These are phyloP conservation scores for Phalacrocorax carbo DNA, from an alignment of 2,113 vertebrate species.

Conservation along the genomic window DNA sequence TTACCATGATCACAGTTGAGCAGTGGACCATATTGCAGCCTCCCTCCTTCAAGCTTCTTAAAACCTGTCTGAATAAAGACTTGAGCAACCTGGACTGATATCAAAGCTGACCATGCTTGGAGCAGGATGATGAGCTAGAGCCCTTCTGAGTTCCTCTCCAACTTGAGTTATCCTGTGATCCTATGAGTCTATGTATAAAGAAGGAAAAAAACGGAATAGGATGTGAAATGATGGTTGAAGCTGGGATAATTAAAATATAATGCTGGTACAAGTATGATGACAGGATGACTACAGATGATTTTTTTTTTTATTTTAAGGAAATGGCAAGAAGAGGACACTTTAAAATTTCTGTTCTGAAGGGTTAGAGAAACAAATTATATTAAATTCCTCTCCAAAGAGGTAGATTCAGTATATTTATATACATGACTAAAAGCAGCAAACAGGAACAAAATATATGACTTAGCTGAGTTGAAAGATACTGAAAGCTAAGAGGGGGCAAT, in stretches of 20 bases:
- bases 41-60: rapidly evolving
- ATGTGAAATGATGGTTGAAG: neutral
- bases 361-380: neutral
- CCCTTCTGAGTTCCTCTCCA: neutral
- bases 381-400: neutral
- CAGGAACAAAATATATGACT: neutral
- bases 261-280: neutral
- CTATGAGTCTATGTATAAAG: neutral
- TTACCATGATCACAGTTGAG: neutral
- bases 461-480: neutral
- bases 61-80: neutral
- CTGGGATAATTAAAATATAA: neutral
- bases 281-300: neutral
- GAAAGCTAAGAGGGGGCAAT: neutral
- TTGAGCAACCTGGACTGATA: neutral
- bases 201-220: neutral
- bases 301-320: neutral
- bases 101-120: neutral
- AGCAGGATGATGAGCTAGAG: neutral
- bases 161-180: neutral
- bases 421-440: neutral
- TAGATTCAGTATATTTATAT: neutral
- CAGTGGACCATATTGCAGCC: neutral
- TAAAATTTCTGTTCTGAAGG: neutral
- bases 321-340: neutral